Evolutionary conservation across 2,797 vertebrate genomes (phyloP).

Genomic region (Trachurus trachurus): DNA sequence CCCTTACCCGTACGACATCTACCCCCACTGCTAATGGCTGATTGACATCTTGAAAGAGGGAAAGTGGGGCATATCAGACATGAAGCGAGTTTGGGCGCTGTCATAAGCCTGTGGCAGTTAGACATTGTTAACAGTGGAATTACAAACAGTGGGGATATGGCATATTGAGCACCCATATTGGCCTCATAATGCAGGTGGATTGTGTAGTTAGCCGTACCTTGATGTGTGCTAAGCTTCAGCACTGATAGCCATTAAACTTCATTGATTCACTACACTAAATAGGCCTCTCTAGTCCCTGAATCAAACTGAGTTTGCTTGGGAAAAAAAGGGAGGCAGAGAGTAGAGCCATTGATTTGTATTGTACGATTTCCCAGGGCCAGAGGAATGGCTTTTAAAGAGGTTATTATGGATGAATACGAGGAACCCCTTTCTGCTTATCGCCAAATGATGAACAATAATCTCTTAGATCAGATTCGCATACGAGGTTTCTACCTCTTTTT

Average conservation of each 20-base stretch:
- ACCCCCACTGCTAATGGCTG: constrained; percentile 33
- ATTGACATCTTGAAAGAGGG: constrained; percentile 45
- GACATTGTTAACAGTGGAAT: constrained; percentile 26
- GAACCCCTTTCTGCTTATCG: constrained; percentile 25
- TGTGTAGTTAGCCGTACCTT: constrained; percentile 59
- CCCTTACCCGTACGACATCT: constrained; percentile 32
- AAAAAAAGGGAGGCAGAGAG: constrained; percentile 25
- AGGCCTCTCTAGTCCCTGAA: constrained; percentile 51
- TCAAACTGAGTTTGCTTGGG: constrained; percentile 51
- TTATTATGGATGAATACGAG: constrained; percentile 42
- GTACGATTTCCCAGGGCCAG: constrained; percentile 42
- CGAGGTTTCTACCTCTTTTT: constrained; percentile 21
- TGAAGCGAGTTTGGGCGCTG: constrained; percentile 50
- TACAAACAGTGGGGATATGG: constrained; percentile 37
- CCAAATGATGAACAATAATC: constrained; percentile 41
- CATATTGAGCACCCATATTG: constrained; percentile 44
- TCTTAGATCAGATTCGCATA: constrained; percentile 38
- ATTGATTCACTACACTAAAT: constrained; percentile 67
- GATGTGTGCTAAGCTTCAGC: constrained; percentile 56
- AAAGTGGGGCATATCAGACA: constrained; percentile 50
- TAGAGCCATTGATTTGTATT: constrained; percentile 45
- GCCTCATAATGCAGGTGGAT: constrained; percentile 59
- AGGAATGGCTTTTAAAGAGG: constrained; percentile 47
- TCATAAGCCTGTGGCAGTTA: constrained; percentile 41
- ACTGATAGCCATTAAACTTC: constrained; percentile 65